Base-by-base conservation (phyloP, 2,797 vertebrate species). In the Xerus rutilus region DNA sequence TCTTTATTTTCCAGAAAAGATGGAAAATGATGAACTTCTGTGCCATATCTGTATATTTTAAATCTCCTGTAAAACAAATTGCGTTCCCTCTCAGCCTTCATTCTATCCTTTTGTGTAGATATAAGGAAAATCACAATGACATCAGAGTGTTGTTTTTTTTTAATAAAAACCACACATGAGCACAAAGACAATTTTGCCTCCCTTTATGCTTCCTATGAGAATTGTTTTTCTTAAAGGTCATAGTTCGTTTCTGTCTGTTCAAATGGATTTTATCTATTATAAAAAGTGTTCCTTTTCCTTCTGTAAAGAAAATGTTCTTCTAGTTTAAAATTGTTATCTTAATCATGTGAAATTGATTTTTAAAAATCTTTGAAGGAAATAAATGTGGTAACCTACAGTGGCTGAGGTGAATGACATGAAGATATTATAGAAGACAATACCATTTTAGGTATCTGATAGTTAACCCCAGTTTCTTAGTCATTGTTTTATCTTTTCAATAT, bases 191-290 rank as follows among this genome's bases (percentile, higher is more conserved):
- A 76, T 43, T 88, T 59, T 88, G 30, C 32, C 23, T 82, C 13
- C 72, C 85, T 86, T 95, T 86, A 92, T 47, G 52, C 93, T 93
- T 91, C 39, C 64, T 90, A 62, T 94, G 67, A 95, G 88, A 76
- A 83, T 85, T 82, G 89, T 91, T 94, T 94, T n/a, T 82, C 91
- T 95, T 94, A 79, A 96, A 85, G 76, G 12, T 72, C 57, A 7
- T 78, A 12, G 23, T 94, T 93, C 88, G 76, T 65, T 69, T 98
- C 87, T 96, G 67, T 35, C 21, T 95, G 72, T 69, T 73, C 21
- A 93, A 96, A 89, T 95, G 70, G 93, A 79, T 86, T 92, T 96
- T 95, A 11, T 69, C 59, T 95, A 72, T 62, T 91, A 5, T 82
- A 82, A 67, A 57, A 96, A 59, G 6, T 17, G 13, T 0, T 59